Conservation (phyloP, 2,888 invertebrate species). For the Acanthococcus lagerstroemiae region DNA sequence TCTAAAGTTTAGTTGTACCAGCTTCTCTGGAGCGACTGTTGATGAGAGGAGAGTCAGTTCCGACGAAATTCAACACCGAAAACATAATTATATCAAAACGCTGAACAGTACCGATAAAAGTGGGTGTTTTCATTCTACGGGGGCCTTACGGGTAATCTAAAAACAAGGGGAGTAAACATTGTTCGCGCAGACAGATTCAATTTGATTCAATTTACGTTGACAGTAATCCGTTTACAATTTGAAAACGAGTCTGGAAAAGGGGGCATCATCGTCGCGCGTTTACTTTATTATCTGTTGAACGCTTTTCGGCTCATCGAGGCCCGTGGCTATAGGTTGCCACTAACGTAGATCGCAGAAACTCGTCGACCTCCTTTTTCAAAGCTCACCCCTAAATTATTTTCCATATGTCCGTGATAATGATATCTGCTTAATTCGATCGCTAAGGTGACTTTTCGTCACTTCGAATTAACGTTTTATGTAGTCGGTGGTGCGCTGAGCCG, state of each 20-base stretch:
- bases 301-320: neutral
- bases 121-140: constrained; percentile 26
- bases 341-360: neutral
- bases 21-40: too few species aligned
- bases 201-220: constrained; percentile 29
- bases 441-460: constrained; percentile 26
- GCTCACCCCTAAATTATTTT: constrained; percentile 15
- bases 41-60: too few species aligned
- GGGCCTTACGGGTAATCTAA: constrained; percentile 24
- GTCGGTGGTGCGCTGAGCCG: too few species aligned
- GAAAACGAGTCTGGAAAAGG: neutral
- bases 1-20: too few species aligned
- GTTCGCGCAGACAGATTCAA: constrained; percentile 23
- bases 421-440: constrained; percentile 19
- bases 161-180: constrained; percentile 26
- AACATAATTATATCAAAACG: neutral
- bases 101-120: constrained; percentile 19
- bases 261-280: neutral
- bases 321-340: neutral
- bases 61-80: neutral
- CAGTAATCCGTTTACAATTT: constrained; percentile 26
- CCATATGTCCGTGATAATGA: constrained; percentile 19
- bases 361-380: too few species aligned
- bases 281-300: constrained; percentile 24
- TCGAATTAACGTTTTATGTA: too few species aligned